phyloP scores from a whole-genome alignment of 2,888 invertebrate species.

The Eubasilissa splendida region DNA sequence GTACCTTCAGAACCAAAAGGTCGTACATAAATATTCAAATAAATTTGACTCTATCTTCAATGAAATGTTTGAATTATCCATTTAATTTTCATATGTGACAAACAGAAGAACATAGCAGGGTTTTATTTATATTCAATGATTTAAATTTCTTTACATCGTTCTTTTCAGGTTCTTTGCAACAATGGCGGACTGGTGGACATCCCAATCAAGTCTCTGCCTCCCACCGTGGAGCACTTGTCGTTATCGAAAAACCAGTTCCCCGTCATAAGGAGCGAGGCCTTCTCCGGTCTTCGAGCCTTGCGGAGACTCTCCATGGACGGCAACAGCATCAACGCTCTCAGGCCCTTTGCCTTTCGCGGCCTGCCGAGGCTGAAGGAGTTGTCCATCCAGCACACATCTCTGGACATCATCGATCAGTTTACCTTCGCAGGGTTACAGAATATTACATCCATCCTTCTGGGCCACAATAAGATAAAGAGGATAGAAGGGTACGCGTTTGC shows the following conservation, averaged over 20 bases:
- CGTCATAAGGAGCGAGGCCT: constrained; percentile 86
- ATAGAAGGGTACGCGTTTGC: constrained; percentile 88
- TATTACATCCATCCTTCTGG: constrained; percentile 80
- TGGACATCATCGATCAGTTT: constrained; percentile 85
- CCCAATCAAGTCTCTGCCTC: constrained; percentile 82
- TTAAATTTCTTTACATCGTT: background rate
- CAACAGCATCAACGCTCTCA: constrained; percentile 88
- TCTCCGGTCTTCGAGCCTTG: constrained; percentile 83
- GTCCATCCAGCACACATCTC: constrained; percentile 89
- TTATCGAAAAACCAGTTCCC: constrained; percentile 89
- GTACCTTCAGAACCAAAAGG: too few relatives aligned
- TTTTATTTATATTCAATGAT: too few relatives aligned
- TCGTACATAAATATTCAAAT: too few relatives aligned
- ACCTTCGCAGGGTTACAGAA: constrained; percentile 90
- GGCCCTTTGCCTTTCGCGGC: constrained; percentile 89
- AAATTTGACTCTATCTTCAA: too few relatives aligned
- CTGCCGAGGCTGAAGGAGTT: constrained; percentile 85
- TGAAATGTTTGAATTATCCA: too few relatives aligned
- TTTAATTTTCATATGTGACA: too few relatives aligned
- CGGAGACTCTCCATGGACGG: constrained; percentile 89
- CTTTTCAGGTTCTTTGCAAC: constrained; percentile 87
- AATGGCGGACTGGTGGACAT: constrained; percentile 87
- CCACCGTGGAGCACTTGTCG: constrained; percentile 87
- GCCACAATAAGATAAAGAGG: constrained; percentile 81
- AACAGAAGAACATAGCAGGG: too few relatives aligned